These are phyloP conservation scores for Mizuhopecten yessoensis DNA, from an alignment of 1,140 invertebrate species.

Conservation along the genomic window DNA sequence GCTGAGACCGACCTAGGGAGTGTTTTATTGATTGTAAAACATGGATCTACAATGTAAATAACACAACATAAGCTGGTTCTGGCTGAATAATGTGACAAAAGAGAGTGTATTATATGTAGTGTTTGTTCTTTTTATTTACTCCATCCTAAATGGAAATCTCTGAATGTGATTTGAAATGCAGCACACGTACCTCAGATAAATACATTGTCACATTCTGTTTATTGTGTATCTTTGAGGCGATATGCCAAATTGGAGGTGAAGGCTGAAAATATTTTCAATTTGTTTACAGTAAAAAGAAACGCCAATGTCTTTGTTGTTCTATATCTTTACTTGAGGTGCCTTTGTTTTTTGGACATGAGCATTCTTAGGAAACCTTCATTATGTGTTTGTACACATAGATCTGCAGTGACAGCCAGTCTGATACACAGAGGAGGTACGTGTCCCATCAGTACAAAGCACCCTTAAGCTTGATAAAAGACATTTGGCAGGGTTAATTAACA, in stretches of 20 bases:
- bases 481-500: neutral
- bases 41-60: neutral
- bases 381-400: neutral
- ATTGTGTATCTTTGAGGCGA: neutral
- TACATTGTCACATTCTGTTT: neutral
- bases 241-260: neutral
- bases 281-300: neutral
- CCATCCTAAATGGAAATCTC: too few relatives aligned
- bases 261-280: neutral
- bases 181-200: neutral
- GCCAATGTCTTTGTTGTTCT: neutral
- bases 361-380: neutral
- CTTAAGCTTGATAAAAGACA: too few relatives aligned
- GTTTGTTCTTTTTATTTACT: too few relatives aligned
- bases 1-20: neutral
- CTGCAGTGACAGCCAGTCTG: neutral
- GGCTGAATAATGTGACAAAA: too few relatives aligned
- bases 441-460: neutral
- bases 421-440: neutral
- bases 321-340: neutral
- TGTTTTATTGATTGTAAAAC: neutral
- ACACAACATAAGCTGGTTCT: neutral
- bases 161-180: too few relatives aligned
- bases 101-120: too few relatives aligned
- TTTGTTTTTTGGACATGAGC: neutral